Base-by-base conservation (phyloP, 2,888 invertebrate genomes). In the Drosophila paranaensis region DNA sequence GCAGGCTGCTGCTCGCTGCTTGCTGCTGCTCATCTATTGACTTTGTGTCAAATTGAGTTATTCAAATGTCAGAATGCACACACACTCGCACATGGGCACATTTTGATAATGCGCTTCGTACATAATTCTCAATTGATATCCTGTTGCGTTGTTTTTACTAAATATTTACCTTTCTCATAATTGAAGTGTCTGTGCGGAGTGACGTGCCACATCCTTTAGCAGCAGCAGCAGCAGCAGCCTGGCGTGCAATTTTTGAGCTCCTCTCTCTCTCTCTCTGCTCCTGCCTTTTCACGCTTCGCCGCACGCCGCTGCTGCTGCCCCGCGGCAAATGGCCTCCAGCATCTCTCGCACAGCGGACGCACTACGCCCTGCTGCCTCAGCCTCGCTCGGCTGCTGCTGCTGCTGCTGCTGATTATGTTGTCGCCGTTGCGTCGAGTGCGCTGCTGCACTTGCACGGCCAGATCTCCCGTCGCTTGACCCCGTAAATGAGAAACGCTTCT, bases 91-190 rank as follows among this genome's bases (percentile, higher is more conserved):
- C 68, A 88, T 89, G 89, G 88, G 76, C 85, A 66, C 76, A 89
- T 89, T 85, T 84, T 77, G 89, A 77, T 84, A 84, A 88, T 88
- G 79, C 77, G 62, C 62, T 62, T 65, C 54, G 54, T 14, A 80
- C 80, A 89, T 89, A 88, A 90, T 88, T 85, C 80, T 81, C 84
- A 89, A 91, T 91, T 87, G 91, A 90, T 90, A 84, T 91, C 91
- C 91, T 91, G 91, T 90, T 90, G 91, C 88, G 91, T 91, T 91
- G 91, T 92, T 90, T 90, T 88, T 80, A 90, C 89, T 90, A 83
- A 91, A 91, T 91, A 91, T 91, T 91, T 91, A 91, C 92, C 91
- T 90, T 87, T 71, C 81, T 75, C 82, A 89, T 87, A 90, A 87
- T 90, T 90, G 89, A 87, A 90, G 89, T 90, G 90, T 89, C 90